phyloP scores from a whole-genome alignment of 2,113 vertebrate genomes.

The Dicerorhinus sumatrensis region DNA sequence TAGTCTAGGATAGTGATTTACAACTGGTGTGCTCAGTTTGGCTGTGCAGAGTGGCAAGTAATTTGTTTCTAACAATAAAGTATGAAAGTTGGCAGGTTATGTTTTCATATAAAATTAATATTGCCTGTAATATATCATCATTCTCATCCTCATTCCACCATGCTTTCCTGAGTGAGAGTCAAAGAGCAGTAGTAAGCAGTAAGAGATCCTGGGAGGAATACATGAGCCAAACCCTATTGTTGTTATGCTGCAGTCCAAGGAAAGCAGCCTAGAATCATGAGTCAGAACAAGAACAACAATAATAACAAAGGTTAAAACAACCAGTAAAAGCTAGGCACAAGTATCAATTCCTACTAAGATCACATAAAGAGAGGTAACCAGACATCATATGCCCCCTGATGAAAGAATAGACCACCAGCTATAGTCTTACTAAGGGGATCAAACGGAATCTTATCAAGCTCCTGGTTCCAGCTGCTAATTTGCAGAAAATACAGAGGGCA shows the following conservation, averaged over 20 bases:
- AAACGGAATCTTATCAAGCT: neutral
- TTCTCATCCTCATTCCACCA: neutral
- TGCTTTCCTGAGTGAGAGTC: neutral
- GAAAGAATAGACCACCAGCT: neutral
- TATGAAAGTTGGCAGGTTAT: neutral
- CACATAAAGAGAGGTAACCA: neutral
- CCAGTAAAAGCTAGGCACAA: neutral
- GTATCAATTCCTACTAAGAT: neutral
- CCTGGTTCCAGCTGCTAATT: neutral
- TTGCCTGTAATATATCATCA: neutral
- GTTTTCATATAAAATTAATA: constrained; percentile 28
- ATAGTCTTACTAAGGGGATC: neutral
- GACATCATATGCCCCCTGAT: neutral
- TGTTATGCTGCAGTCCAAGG: neutral
- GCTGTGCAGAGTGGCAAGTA: neutral
- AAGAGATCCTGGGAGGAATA: neutral
- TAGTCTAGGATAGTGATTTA: neutral
- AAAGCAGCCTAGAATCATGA: neutral
- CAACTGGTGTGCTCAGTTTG: neutral
- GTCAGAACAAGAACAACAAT: neutral
- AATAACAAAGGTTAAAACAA: neutral
- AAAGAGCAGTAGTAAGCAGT: neutral
- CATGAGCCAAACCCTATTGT: neutral
- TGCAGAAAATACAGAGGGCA: neutral
- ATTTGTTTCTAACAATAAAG: constrained; percentile 34